phyloP scores from a whole-genome alignment of 2,113 vertebrate genomes.

The Acrocephalus arundinaceus region DNA sequence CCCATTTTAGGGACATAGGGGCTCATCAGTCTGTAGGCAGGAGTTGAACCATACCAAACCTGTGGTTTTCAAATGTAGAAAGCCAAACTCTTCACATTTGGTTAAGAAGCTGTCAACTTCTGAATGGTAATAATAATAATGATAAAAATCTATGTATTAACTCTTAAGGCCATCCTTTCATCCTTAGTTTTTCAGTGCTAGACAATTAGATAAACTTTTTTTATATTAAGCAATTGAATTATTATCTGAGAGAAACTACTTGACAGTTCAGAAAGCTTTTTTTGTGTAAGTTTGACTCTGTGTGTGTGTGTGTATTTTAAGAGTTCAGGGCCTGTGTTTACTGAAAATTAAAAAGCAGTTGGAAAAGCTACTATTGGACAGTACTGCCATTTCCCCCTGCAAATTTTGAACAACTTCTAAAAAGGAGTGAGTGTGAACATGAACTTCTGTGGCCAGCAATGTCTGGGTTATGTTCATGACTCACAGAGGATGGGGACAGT shows the following conservation, averaged over 20 bases:
- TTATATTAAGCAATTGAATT: slow-evolving; percentile 10
- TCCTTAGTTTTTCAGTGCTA: slow-evolving; percentile 49
- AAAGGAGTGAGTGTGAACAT: neutral
- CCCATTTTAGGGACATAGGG: neutral
- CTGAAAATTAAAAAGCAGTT: neutral
- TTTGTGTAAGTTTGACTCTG: neutral
- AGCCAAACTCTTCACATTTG: neutral
- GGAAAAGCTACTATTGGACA: neutral
- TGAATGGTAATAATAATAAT: neutral
- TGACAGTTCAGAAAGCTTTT: neutral
- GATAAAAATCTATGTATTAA: neutral
- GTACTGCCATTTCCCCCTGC: neutral
- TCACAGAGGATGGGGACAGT: neutral
- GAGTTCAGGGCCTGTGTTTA: slow-evolving; percentile 13
- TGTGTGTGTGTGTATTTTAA: neutral
- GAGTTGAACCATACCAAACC: neutral
- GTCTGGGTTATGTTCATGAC: neutral
- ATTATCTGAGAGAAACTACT: neutral
- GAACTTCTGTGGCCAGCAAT: rapidly evolving
- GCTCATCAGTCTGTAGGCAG: neutral
- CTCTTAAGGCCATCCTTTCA: slow-evolving; percentile 32
- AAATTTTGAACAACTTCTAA: neutral
- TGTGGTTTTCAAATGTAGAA: neutral
- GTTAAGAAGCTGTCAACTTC: neutral
- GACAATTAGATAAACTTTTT: neutral